phyloP scores from a whole-genome alignment of 2,797 vertebrate genomes.

The Brotula barbata region DNA sequence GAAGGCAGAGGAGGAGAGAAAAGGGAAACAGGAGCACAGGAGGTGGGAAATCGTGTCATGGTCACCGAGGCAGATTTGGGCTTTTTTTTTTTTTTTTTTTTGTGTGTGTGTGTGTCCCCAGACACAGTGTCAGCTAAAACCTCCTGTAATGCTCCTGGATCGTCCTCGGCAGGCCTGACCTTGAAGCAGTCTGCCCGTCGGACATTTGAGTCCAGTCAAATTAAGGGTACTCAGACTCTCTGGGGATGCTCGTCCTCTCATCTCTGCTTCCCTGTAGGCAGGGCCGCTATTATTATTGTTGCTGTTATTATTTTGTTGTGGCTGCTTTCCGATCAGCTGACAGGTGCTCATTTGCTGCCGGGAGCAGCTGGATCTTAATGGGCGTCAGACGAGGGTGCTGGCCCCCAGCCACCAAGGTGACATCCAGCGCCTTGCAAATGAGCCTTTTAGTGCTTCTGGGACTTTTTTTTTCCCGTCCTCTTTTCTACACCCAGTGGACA shows the following conservation, averaged over 20 bases:
- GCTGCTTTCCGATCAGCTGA: conserved; percentile 53
- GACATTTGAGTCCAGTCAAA: conserved; percentile 38
- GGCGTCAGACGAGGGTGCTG: conserved; percentile 41
- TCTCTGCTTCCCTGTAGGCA: conserved; percentile 20
- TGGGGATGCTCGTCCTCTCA: not conserved
- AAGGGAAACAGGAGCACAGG: conserved; percentile 4
- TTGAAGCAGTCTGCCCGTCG: conserved; percentile 45
- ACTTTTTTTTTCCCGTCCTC: not conserved
- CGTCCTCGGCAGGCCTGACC: conserved; percentile 36
- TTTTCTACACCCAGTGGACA: conserved; percentile 34
- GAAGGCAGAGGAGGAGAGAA: not conserved
- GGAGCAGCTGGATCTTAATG: conserved; percentile 64
- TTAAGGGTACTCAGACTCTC: conserved; percentile 8
- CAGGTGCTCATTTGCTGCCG: conserved; percentile 62
- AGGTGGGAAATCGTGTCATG: not conserved
- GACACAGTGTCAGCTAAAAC: conserved; percentile 14
- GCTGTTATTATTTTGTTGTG: conserved; percentile 28
- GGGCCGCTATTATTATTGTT: conserved; percentile 34
- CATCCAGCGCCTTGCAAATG: conserved; percentile 60
- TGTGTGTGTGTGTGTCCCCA: not conserved
- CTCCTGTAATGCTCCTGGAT: conserved; percentile 8
- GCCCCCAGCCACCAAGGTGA: conserved; percentile 62
- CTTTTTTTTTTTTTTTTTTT: not conserved
- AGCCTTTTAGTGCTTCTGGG: conserved; percentile 57
- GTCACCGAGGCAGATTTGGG: too few species aligned